Evolutionary conservation across 2,113 vertebrate genomes (phyloP), one percentile per base, ranked within the genome.

Genomic region (Amphiprion ocellaris): DNA sequence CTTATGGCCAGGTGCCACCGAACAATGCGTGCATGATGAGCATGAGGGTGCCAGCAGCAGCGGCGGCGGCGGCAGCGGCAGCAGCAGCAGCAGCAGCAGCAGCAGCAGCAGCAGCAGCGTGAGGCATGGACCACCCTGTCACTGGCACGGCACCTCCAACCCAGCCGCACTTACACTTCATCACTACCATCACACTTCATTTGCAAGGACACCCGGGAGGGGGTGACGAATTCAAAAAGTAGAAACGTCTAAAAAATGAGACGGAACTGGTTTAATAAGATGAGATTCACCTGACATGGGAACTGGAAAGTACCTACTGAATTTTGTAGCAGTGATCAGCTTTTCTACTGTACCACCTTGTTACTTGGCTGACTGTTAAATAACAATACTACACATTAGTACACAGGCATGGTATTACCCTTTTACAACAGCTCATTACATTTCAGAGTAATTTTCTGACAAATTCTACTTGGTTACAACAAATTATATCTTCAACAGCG

Each of bases 11-110:
- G 83, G 82, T 89, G 88, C 77, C 81, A 77, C 73, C 37, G 79
- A 92, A 94, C 91, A 94, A 93, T 91, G 85, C 74, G 77, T 69
- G 66, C 4, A 55, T 92, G 88, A 94, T 94, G 85, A 92, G 82
- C 77, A 92, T 91, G 87, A 90, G 92, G 92, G 92, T 90, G 90
- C 89, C 89, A 89, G 94, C 90, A 89, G 74, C 82, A 74, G 68
- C 67, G 69, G 39, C 55, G 41, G 30, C 55, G 17, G 54, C 74
- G 61, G 84, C 60, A 66, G 68, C 73, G 59, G n/a, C n/a, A n/a
- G n/a, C n/a, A n/a, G n/a, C n/a, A n/a, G n/a, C 89, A 89, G 94
- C 90, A 89, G 74, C 82, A 74, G 68, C 67, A 69, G 39, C 55
- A 41, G 30, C 55, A 17, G 54, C 74, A 61, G 84, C 60, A 66